phyloP scores from a whole-genome alignment of 2,888 invertebrate genomes.

The Ophioninae sp. region DNA sequence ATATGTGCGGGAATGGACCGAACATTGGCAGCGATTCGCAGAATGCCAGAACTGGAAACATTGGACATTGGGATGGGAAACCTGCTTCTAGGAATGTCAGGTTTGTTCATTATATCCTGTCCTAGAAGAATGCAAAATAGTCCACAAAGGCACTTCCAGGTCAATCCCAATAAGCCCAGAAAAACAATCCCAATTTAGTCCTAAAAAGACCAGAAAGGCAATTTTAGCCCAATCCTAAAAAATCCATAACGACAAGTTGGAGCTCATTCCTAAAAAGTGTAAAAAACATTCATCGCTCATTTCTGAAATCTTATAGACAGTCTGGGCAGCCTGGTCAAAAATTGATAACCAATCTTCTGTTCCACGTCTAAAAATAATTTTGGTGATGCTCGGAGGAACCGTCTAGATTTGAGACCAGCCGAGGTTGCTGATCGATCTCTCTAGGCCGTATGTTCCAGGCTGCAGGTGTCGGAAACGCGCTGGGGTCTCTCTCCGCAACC shows the following conservation, averaged over 20 bases:
- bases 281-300: neutral
- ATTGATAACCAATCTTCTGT: neutral
- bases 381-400: neutral
- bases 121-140: too few relatives aligned
- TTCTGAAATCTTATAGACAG: neutral
- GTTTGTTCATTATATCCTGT: conserved; percentile 21
- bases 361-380: neutral
- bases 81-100: conserved; percentile 45
- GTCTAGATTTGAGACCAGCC: conserved; percentile 14
- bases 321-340: neutral
- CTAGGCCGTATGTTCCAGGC: conserved; percentile 8
- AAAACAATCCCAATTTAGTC: too few relatives aligned
- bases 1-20: conserved; percentile 56
- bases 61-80: conserved; percentile 46
- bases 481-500: conserved; percentile 14
- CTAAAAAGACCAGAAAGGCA: too few relatives aligned
- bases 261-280: too few relatives aligned
- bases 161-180: neutral
- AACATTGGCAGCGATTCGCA: conserved; percentile 50
- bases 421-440: conserved; percentile 48
- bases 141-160: neutral
- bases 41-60: conserved; percentile 58
- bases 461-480: conserved; percentile 54
- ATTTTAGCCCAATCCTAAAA: neutral
- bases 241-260: neutral